These are phyloP conservation scores for Python bivittatus DNA, from an alignment of 2,113 vertebrate species.

Conservation along the genomic window DNA sequence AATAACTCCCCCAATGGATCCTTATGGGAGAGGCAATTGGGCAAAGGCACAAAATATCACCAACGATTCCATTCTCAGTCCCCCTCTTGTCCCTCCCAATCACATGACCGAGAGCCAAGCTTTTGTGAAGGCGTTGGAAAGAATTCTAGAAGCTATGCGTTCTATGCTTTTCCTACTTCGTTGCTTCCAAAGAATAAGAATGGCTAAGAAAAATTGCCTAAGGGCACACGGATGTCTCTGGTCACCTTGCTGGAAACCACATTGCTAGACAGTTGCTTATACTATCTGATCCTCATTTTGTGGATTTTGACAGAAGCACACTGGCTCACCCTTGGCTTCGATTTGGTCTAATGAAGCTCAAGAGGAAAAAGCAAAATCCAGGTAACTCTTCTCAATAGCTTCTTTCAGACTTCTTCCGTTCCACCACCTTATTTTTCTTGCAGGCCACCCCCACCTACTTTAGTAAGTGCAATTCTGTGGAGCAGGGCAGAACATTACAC, in stretches of 20 bases:
- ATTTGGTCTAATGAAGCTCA: not conserved
- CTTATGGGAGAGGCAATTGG: not conserved
- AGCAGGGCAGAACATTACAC: not conserved
- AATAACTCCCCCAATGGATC: not conserved
- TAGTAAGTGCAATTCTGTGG: not conserved
- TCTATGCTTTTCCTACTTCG: not conserved
- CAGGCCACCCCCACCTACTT: not conserved
- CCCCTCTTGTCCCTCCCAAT: not conserved
- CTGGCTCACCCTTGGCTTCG: not conserved
- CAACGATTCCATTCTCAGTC: not conserved
- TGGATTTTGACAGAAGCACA: not conserved
- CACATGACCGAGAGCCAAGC: not conserved
- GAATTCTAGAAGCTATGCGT: not conserved
- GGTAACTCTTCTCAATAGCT: not conserved
- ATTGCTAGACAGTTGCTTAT: not conserved
- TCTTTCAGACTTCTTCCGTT: not conserved
- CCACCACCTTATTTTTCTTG: not conserved
- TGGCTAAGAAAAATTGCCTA: not conserved
- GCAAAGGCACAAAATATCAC: not conserved
- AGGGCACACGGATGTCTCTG: not conserved
- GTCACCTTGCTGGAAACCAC: not conserved
- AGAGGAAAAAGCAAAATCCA: not conserved
- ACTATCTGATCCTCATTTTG: not conserved
- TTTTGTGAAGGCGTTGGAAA: not conserved
- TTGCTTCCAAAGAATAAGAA: not conserved